Conservation (phyloP, 92 coral and sea anemone genomes). For the Plumapathes pennacea region DNA sequence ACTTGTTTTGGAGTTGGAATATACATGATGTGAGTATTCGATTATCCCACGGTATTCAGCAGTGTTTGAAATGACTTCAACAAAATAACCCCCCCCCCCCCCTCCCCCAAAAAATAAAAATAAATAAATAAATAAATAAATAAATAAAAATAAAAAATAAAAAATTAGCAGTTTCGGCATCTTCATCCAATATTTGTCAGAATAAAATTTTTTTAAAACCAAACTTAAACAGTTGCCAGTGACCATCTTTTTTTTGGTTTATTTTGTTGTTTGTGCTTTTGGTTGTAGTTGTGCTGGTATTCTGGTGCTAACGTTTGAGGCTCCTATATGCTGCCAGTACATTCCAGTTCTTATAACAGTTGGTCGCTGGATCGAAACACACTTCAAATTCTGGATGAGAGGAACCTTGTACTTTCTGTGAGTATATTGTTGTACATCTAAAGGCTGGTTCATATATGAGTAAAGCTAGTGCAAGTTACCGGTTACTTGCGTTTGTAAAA, state of each 20-base stretch:
- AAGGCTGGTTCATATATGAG: no score
- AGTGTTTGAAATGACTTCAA: no score
- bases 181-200: no score
- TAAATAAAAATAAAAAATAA: no score
- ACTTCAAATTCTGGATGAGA: constrained; percentile 93
- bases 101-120: no score
- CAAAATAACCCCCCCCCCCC: no score
- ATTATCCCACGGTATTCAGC: neutral
- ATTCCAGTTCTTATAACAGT: constrained; percentile 69
- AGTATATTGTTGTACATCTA: constrained; percentile 12
- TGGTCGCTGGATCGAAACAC: constrained; percentile 87
- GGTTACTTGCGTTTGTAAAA: no score
- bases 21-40: constrained; percentile 80
- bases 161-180: no score
- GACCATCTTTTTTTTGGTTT: neutral
- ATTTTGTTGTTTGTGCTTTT: neutral
- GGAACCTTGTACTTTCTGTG: constrained; percentile 83
- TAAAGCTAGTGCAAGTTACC: no score
- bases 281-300: neutral
- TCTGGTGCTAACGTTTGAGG: constrained; percentile 77
- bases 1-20: constrained; percentile 85
- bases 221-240: neutral
- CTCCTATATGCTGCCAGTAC: constrained; percentile 86
- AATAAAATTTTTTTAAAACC: no score
- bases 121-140: no score